Base-by-base conservation (phyloP, 2,888 invertebrate genomes). In the Tortrix viridana region DNA sequence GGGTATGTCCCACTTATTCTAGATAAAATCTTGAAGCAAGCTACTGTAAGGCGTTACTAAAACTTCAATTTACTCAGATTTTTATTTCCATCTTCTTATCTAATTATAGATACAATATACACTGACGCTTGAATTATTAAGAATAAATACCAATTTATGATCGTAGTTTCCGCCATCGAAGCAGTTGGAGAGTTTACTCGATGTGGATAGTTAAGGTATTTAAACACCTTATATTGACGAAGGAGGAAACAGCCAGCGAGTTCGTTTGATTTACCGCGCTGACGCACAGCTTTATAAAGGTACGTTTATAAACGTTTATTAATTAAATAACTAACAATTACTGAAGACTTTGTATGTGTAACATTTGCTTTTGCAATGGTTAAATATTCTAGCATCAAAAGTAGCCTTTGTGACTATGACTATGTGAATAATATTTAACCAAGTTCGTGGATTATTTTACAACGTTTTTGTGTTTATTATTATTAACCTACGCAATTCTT, bases 181-280 rank as follows among this genome's bases (percentile, higher is more conserved):
- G 32, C 60, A 26, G 37, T 48, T 55, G 32, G 32, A 61, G 49
- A 44, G n/a, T 23, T 32, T 46, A 46, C 62, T 56, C 37, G 3
- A 38, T 55, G 14, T n/a, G 48, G 44, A 46, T 57, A 46, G 56
- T 56, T 52, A 47, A 57, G 57, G 49, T 57, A 46, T 62, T 62
- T 62, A 57, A 57, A 62, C 62, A 62, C 22, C 50, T 52, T 57
- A 38, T 62, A 57, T 62, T 57, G 50, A 62, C 56, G 47, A 19
- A 52, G 50, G 62, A 57, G 62, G 56, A 62, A 61, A 50, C 37
- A 19, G 48, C 22, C 37, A 19, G 48, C 22, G 23, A 50, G 61
- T 49, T 50, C 49, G 55, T 61, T 50, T 62, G 62, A 62, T 57
- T 62, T 57, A 62, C 56, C 46, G 14, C 57, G 62, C 57, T 62